Conservation (phyloP, 1,140 invertebrate species). For the Potamilus streckersoni region DNA sequence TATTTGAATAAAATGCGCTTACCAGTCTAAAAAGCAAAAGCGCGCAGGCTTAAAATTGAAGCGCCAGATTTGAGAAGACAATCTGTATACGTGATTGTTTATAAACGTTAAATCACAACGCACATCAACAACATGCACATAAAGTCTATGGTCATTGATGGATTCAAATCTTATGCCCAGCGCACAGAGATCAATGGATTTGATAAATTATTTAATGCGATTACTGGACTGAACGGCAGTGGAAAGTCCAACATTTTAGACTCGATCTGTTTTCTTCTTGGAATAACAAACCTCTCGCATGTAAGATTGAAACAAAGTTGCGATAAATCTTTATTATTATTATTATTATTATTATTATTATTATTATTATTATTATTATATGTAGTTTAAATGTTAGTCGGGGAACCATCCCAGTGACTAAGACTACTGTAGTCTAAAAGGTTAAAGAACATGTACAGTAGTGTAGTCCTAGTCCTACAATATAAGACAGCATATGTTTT, state of each 20-base stretch:
- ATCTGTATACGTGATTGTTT: no score
- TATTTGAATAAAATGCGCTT: no score
- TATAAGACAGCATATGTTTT: no score
- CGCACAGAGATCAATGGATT: conserved; percentile 94
- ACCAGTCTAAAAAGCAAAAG: no score
- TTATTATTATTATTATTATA: background rate
- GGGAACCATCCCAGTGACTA: no score
- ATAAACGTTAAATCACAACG: background rate
- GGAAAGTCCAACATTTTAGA: conserved; percentile 99
- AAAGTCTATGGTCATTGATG: conserved; percentile 94
- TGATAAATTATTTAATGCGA: conserved; percentile 96
- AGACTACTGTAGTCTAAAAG: no score
- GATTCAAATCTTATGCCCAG: conserved; percentile 98
- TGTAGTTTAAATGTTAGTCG: no score
- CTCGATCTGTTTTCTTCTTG: conserved; percentile 97
- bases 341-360: background rate
- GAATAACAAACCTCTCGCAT: conserved; percentile 93
- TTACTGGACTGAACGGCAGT: conserved; percentile 97
- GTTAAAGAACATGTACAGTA: no score
- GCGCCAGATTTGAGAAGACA: no score
- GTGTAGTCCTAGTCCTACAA: no score
- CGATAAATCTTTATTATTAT: background rate
- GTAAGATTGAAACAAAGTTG: conserved; percentile 71
- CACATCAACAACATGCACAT: conserved; percentile 82
- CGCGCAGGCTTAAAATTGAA: no score